phyloP scores from a whole-genome alignment of 2,888 invertebrate genomes.

The Xanthorhoe spadicearia region DNA sequence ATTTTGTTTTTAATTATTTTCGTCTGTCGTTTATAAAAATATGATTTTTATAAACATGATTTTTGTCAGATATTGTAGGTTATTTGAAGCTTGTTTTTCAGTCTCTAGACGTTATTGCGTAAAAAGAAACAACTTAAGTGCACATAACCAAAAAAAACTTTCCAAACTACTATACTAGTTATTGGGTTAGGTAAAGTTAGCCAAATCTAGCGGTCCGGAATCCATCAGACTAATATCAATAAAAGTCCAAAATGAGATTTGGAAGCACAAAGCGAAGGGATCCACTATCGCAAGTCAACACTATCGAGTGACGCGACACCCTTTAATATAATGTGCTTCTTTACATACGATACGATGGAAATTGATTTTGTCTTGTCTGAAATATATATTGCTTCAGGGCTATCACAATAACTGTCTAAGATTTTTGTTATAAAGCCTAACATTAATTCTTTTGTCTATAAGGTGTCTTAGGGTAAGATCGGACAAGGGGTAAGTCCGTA shows the following conservation, averaged over 20 bases:
- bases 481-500: too few species aligned
- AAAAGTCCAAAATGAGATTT: conserved; percentile 48
- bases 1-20: too few species aligned
- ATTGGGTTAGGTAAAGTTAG: not conserved
- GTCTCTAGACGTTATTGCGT: too few species aligned
- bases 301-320: conserved; percentile 51
- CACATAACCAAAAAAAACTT: not conserved
- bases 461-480: too few species aligned
- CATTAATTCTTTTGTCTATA: too few species aligned
- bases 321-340: conserved; percentile 46
- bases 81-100: too few species aligned
- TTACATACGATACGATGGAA: conserved; percentile 40
- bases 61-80: too few species aligned
- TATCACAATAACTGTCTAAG: not conserved
- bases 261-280: conserved; percentile 48
- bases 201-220: conserved; percentile 3
- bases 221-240: conserved; percentile 44
- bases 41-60: too few species aligned
- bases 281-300: conserved; percentile 51
- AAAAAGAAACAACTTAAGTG: too few species aligned
- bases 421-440: too few species aligned
- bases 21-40: too few species aligned
- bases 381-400: conserved; percentile 26
- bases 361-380: conserved; percentile 45
- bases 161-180: not conserved